Evolutionary conservation across 2,888 invertebrate species (phyloP).

Genomic region (Temnothorax ravouxi): DNA sequence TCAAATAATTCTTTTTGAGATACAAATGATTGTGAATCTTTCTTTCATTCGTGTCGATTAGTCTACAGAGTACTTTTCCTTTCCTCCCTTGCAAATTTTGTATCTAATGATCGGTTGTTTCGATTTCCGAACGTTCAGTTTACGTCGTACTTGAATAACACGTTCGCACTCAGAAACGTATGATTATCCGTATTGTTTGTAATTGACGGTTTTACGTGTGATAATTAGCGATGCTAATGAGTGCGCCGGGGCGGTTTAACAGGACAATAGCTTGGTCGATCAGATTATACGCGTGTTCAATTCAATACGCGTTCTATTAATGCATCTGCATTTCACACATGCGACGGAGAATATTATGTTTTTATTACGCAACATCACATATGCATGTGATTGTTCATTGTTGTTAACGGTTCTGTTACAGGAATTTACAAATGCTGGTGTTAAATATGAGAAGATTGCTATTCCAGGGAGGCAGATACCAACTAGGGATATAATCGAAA

Average conservation of each 20-base stretch:
- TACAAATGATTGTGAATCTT: slow-evolving; percentile 39
- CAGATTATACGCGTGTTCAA: slow-evolving; percentile 44
- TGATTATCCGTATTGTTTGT: slow-evolving; percentile 62
- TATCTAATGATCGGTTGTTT: slow-evolving; percentile 33
- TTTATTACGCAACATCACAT: slow-evolving; percentile 26
- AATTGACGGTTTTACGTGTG: slow-evolving; percentile 62
- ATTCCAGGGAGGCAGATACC: slow-evolving; percentile 88
- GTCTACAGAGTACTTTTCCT: neutral
- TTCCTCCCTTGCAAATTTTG: slow-evolving; percentile 23
- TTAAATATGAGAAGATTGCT: slow-evolving; percentile 87
- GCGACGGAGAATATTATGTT: slow-evolving; percentile 21
- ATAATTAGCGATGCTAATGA: slow-evolving; percentile 64
- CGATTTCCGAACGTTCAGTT: slow-evolving; percentile 9
- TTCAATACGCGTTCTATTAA: slow-evolving; percentile 24
- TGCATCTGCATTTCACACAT: slow-evolving; percentile 12
- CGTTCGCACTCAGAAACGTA: slow-evolving; percentile 21
- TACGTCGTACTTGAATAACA: slow-evolving; percentile 17
- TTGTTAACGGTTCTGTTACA: slow-evolving; percentile 80
- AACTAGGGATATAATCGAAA: slow-evolving; percentile 80
- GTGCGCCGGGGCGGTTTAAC: slow-evolving; percentile 16
- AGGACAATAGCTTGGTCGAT: slow-evolving; percentile 47
- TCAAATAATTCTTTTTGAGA: slow-evolving; percentile 3
- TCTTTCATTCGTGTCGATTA: slow-evolving; percentile 38
- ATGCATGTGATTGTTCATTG: slow-evolving; percentile 42
- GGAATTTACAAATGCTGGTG: slow-evolving; percentile 85